These are phyloP conservation scores for Acrocephalus arundinaceus DNA, from an alignment of 2,113 vertebrate species.

Conservation along the genomic window DNA sequence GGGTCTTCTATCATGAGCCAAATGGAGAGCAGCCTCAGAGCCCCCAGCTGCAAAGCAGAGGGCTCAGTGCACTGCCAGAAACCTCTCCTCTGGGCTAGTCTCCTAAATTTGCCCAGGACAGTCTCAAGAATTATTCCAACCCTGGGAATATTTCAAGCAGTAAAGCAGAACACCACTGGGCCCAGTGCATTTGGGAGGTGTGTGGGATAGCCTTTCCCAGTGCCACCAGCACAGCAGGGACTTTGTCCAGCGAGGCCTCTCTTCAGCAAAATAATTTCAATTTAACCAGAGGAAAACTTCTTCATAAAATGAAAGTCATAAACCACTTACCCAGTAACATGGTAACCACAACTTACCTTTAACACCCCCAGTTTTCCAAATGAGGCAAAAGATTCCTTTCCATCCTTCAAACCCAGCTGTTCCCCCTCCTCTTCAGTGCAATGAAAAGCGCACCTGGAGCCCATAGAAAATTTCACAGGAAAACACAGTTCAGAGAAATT, in stretches of 20 bases:
- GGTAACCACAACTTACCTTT: not conserved
- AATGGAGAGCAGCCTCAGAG: not conserved
- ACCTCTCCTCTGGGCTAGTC: no score
- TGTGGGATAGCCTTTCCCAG: not conserved
- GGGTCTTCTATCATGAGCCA: not conserved
- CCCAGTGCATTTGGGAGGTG: accelerated
- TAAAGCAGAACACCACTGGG: not conserved
- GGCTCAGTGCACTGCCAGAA: not conserved
- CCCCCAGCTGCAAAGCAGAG: not conserved
- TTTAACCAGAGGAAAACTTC: not conserved
- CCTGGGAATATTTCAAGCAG: not conserved
- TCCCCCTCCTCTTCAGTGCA: not conserved
- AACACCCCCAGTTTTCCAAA: not conserved
- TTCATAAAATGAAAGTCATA: not conserved
- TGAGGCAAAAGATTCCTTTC: not conserved
- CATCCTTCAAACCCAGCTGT: not conserved
- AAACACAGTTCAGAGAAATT: not conserved
- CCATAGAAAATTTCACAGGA: not conserved
- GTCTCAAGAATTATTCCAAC: not conserved
- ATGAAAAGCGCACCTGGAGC: not conserved
- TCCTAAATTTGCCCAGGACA: not conserved
- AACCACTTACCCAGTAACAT: accelerated
- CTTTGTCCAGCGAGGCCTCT: not conserved
- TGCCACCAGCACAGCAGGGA: not conserved
- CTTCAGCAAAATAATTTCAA: not conserved